Evolutionary conservation across 1,140 invertebrate species (phyloP).

Genomic region (Conopomorpha cramerella): DNA sequence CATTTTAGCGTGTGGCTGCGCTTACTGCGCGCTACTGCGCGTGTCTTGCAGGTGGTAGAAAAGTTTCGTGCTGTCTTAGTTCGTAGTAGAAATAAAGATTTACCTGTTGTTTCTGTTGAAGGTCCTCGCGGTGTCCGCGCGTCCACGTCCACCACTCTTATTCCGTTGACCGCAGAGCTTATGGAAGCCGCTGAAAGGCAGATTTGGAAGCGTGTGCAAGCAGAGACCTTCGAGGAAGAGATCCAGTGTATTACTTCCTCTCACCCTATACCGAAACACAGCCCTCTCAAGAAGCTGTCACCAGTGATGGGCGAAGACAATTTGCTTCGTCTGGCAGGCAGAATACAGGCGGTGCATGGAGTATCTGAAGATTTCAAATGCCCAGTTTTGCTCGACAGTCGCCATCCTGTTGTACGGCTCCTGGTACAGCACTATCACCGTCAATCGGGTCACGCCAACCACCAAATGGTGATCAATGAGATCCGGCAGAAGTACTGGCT

Average conservation of each 20-base stretch:
- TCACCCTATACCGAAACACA: not conserved
- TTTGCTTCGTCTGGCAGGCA: not conserved
- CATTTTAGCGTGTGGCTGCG: not conserved
- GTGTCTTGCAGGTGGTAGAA: not conserved
- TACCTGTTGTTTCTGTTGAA: no score
- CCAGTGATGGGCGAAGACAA: not conserved
- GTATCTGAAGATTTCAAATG: not conserved
- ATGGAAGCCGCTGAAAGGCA: constrained; percentile 2
- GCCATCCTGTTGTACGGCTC: not conserved
- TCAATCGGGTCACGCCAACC: constrained; percentile 1
- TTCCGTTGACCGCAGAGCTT: not conserved
- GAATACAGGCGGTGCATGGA: not conserved
- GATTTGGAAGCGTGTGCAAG: not conserved
- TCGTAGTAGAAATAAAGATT: no score
- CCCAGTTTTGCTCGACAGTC: constrained; percentile 1
- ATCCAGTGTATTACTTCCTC: not conserved
- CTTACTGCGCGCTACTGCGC: not conserved
- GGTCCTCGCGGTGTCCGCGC: no score
- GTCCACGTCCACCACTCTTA: constrained; percentile 1
- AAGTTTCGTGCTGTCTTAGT: not conserved
- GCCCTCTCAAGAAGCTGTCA: not conserved
- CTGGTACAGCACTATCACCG: constrained; percentile 1
- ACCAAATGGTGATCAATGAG: constrained; percentile 4
- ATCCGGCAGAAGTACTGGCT: constrained; percentile 1
- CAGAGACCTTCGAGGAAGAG: not conserved